These are phyloP conservation scores for Venustoraphidia nigricollis DNA, from an alignment of 2,888 invertebrate species.

Conservation along the genomic window DNA sequence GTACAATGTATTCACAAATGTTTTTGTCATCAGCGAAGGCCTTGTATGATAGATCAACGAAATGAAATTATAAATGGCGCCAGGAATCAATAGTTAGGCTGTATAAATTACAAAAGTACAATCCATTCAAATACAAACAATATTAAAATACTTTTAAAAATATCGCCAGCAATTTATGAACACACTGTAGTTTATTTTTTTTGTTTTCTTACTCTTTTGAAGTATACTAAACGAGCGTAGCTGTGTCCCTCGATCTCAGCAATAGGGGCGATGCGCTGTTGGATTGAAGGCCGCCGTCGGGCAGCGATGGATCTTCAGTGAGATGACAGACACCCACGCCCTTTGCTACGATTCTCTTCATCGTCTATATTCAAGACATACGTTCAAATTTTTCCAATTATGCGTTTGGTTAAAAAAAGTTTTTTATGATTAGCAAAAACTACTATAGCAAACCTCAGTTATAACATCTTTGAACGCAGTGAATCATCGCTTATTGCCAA, in stretches of 20 bases:
- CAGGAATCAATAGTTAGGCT: too few species aligned
- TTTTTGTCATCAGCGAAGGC: too few species aligned
- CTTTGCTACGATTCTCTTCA: slow-evolving; percentile 42
- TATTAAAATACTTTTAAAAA: too few species aligned
- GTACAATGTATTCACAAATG: too few species aligned
- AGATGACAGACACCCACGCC: slow-evolving; percentile 50
- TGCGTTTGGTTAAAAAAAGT: background rate
- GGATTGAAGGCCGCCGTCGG: slow-evolving; percentile 4
- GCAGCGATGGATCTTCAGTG: slow-evolving; percentile 31
- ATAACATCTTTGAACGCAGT: background rate
- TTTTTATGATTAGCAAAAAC: background rate
- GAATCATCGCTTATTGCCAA: background rate
- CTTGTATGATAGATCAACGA: too few species aligned
- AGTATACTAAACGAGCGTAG: too few species aligned
- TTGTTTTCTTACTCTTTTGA: too few species aligned
- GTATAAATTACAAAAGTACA: too few species aligned
- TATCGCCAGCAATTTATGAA: too few species aligned
- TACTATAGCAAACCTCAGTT: background rate
- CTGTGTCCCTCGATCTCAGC: slow-evolving; percentile 1
- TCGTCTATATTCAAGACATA: slow-evolving; percentile 36
- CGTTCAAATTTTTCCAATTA: background rate
- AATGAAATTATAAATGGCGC: too few species aligned
- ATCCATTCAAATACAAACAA: too few species aligned
- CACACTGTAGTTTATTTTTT: too few species aligned
- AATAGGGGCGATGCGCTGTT: slow-evolving; percentile 1